Evolutionary conservation across 2,888 invertebrate species (phyloP), one percentile per base, ranked within the genome.

Genomic region (Lithophane ornitopus): DNA sequence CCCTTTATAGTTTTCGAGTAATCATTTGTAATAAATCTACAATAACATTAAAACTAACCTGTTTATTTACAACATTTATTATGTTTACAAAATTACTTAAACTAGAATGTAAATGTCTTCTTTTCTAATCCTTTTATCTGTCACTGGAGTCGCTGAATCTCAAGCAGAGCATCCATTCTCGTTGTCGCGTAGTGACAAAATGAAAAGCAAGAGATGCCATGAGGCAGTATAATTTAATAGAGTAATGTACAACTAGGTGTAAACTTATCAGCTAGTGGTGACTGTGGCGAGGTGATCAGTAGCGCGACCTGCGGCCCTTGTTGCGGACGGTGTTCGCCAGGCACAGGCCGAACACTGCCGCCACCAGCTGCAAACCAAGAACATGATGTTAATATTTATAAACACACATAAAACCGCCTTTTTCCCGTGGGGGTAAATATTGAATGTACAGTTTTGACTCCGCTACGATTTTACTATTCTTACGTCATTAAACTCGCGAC

Each of bases 301-400:
- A 96, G 66, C 90, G 92, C 2, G 94, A 78, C 89, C 98, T 97
- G 90, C 98, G 97, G 90, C 97, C 97, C 87, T 98, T 98, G 94
- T 98, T 98, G 92, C 98, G 97, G 88, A 98, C 98, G 91, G 98
- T 98, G 93, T 98, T 98, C 28, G 98, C 98, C 90, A 99, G 94
- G 91, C 98, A 99, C 90, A 99, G 97, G 7, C 98, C 98, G 91
- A 99, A 98, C 81, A 98, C 97, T 41, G 98, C 98, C 6, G 98
- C 98, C 80, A 98, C 94, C 88, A 98, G 94, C 98, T 98, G 96
- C 11, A 89, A 89, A 26, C 77, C 11, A 67, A 44, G 1, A 77
- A 76, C 4, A 56, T 46, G 16, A 41, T 16, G 39, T 62, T 9
- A 63, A 22, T 26, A 59, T 70, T 61, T n/a, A 66, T 26, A 26